These are phyloP conservation scores for Phoeniculus purpureus DNA, from an alignment of 2,797 vertebrate genomes.

Conservation along the genomic window DNA sequence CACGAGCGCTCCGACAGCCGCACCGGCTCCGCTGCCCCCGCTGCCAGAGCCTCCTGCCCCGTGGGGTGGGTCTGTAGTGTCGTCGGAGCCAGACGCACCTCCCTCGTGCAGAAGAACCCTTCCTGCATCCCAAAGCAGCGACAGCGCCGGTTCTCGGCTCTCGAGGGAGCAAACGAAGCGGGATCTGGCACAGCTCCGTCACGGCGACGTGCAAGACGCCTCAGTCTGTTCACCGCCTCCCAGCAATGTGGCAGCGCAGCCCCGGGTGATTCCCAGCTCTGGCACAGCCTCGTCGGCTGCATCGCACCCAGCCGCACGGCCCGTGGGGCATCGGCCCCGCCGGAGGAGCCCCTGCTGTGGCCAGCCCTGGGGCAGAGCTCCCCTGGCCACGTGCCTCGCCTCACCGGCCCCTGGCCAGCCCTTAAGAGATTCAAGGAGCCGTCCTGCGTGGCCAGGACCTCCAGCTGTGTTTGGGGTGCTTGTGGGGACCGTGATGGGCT, in stretches of 20 bases:
- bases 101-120: neutral
- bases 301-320: fast-evolving
- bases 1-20: neutral
- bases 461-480: neutral
- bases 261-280: neutral
- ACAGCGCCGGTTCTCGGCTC: neutral
- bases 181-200: neutral
- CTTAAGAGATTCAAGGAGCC: neutral
- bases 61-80: neutral
- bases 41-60: neutral
- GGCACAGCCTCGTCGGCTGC: fast-evolving
- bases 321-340: fast-evolving
- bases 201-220: neutral
- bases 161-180: neutral
- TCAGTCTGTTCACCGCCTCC: neutral
- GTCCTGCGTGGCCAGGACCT: neutral
- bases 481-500: neutral
- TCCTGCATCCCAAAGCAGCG: neutral
- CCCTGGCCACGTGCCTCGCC: neutral
- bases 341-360: no score
- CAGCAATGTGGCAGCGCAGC: neutral
- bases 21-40: neutral
- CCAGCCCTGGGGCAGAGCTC: neutral
- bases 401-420: neutral
- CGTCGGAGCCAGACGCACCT: neutral